These are phyloP conservation scores for Caenorhabditis imperialis DNA, from an alignment of 2,888 invertebrate genomes.

Conservation along the genomic window DNA sequence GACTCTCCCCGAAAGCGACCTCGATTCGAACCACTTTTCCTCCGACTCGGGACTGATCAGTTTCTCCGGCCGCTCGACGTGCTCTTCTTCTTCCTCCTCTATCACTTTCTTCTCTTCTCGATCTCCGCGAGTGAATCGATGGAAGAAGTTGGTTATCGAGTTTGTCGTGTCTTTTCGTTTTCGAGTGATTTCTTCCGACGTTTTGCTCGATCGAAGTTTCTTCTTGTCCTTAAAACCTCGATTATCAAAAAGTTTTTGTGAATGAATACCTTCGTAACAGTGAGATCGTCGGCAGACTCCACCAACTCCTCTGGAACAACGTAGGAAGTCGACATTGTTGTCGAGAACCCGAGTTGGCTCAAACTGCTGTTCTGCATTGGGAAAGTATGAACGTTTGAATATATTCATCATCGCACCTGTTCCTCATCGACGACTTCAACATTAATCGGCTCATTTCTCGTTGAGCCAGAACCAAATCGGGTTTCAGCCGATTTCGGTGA, in stretches of 20 bases:
- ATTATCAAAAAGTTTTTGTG: background rate
- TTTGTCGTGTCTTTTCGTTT: conserved; percentile 62
- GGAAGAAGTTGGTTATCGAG: conserved; percentile 63
- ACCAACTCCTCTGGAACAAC: conserved; percentile 36
- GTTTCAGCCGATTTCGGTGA: conserved; percentile 43
- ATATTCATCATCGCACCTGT: too few relatives aligned
- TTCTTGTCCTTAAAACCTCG: conserved; percentile 21
- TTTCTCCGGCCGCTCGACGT: conserved; percentile 53
- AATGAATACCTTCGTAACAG: conserved; percentile 16
- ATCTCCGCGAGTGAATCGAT: conserved; percentile 63
- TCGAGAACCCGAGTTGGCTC: conserved; percentile 39
- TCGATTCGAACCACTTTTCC: conserved; percentile 54
- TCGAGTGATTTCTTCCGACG: conserved; percentile 53
- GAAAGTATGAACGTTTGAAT: too few relatives aligned
- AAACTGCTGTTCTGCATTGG: too few relatives aligned
- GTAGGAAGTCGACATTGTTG: conserved; percentile 44
- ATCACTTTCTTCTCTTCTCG: conserved; percentile 60
- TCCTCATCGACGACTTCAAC: conserved; percentile 51
- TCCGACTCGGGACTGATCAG: conserved; percentile 52
- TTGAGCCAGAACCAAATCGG: conserved; percentile 17
- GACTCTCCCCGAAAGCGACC: conserved; percentile 18
- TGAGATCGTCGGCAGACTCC: conserved; percentile 41
- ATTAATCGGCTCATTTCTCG: conserved; percentile 35
- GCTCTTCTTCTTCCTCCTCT: conserved; percentile 55
- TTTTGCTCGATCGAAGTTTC: conserved; percentile 40